Evolutionary conservation across 92 coral and sea anemone genomes (phyloP).

Genomic region (Chrysogorgia sp.): DNA sequence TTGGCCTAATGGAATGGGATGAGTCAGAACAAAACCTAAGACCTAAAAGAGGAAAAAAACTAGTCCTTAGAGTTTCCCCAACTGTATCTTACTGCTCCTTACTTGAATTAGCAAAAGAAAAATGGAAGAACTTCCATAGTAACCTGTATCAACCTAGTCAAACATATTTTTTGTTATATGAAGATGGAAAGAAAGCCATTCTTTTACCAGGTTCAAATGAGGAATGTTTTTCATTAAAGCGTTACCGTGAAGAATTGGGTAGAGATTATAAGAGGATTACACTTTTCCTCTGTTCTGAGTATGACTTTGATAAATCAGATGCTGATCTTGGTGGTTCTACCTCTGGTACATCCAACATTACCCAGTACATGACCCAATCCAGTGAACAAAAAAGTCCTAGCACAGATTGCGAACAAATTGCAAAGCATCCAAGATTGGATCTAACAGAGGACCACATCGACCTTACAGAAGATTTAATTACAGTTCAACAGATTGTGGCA

Average conservation of each 20-base stretch:
- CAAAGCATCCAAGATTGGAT: background rate
- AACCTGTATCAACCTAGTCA: slow-evolving; percentile 54
- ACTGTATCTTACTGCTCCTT: slow-evolving; percentile 29
- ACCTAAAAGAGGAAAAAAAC: slow-evolving; percentile 57
- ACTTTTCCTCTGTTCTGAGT: slow-evolving; percentile 47
- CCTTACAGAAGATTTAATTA: background rate
- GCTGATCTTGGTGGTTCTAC: slow-evolving; percentile 12
- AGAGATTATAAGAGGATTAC: slow-evolving; percentile 67
- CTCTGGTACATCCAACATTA: background rate
- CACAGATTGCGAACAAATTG: background rate
- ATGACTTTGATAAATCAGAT: slow-evolving; percentile 56
- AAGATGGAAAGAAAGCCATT: slow-evolving; percentile 60
- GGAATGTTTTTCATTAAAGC: slow-evolving; percentile 42
- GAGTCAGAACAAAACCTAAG: slow-evolving; percentile 53
- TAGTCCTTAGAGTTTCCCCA: slow-evolving; percentile 53
- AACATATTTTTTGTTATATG: slow-evolving; percentile 57
- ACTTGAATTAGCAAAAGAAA: slow-evolving; percentile 48
- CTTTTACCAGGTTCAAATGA: slow-evolving; percentile 59
- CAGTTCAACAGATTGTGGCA: background rate
- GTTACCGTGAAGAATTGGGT: slow-evolving; percentile 57
- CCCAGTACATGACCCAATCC: background rate
- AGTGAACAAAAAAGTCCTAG: background rate
- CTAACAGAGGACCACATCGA: background rate
- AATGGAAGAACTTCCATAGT: slow-evolving; percentile 60
- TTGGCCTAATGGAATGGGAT: slow-evolving; percentile 62